Conservation (phyloP, 2,113 vertebrate genomes). For the Galemys pyrenaicus region DNA sequence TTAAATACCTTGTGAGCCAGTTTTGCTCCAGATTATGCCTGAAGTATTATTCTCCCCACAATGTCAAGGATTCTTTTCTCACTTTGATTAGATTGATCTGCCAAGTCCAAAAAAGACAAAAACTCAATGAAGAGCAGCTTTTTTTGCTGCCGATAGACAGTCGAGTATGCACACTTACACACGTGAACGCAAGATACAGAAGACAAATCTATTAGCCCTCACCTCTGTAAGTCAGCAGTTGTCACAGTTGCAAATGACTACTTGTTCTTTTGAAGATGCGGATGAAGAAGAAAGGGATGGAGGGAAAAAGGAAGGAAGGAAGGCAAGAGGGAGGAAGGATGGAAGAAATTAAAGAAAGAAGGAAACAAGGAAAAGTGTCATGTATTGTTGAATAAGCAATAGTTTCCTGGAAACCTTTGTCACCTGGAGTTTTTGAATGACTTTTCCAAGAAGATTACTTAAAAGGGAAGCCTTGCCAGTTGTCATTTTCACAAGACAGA, state of each 20-base stretch:
- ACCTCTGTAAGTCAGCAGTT: not conserved
- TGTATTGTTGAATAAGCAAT: not conserved
- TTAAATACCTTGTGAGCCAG: constrained; percentile 43
- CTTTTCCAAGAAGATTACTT: not conserved
- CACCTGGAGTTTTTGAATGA: not conserved
- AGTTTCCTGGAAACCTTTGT: not conserved
- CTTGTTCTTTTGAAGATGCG: not conserved
- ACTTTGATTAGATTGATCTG: not conserved
- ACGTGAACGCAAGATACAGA: not conserved
- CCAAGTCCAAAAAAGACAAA: constrained; percentile 34
- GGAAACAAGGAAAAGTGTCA: not conserved
- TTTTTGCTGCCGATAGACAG: not conserved
- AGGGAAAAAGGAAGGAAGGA: not conserved
- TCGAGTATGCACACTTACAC: not conserved
- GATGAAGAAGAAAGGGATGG: not conserved
- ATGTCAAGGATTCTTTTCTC: not conserved
- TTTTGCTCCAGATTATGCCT: constrained; percentile 18
- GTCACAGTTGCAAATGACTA: not conserved
- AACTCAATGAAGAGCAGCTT: not conserved
- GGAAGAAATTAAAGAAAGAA: too few species aligned
- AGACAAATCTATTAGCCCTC: not conserved
- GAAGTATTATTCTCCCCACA: constrained; percentile 21
- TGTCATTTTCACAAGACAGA: not conserved
- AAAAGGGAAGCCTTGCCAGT: not conserved
- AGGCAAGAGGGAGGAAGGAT: not conserved